Evolutionary conservation across 2,888 invertebrate species (phyloP).

Genomic region (Coremacera marginata): DNA sequence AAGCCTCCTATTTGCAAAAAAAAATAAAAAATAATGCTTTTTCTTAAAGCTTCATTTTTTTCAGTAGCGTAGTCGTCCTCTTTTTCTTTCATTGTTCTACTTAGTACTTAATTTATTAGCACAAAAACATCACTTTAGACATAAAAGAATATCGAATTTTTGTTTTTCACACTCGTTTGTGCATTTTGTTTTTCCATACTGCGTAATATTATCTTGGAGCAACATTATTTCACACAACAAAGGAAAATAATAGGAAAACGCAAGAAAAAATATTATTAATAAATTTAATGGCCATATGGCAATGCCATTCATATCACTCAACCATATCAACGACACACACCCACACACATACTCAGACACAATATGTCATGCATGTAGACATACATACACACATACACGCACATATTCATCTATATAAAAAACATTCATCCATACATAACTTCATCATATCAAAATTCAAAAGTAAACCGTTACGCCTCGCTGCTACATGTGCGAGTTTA

Average conservation of each 20-base stretch:
- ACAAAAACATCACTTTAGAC: slow-evolving; percentile 5
- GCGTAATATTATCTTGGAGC: slow-evolving; percentile 3
- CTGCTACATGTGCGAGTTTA: slow-evolving; percentile 7
- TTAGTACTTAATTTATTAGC: not conserved
- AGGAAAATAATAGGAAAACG: slow-evolving; percentile 13
- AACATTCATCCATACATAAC: slow-evolving; percentile 17
- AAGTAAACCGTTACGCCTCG: slow-evolving; percentile 27
- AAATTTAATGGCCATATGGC: slow-evolving; percentile 63
- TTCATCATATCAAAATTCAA: slow-evolving; percentile 41
- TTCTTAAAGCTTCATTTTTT: too few species aligned
- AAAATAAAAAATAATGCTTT: too few species aligned
- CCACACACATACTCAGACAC: not conserved
- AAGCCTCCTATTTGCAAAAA: too few species aligned
- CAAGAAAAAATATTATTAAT: slow-evolving; percentile 49
- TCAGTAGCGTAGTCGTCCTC: too few species aligned
- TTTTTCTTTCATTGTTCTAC: too few species aligned
- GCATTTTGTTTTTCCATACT: not conserved
- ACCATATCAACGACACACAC: slow-evolving; percentile 21
- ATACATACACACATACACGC: not conserved
- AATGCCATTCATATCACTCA: slow-evolving; percentile 30
- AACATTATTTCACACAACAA: slow-evolving; percentile 18
- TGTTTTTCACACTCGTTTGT: not conserved
- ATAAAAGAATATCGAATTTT: slow-evolving; percentile 1
- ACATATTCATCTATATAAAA: not conserved
- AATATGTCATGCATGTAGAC: not conserved